Base-by-base conservation (phyloP, 2,888 invertebrate species). In the Liposcelis brunnea region DNA sequence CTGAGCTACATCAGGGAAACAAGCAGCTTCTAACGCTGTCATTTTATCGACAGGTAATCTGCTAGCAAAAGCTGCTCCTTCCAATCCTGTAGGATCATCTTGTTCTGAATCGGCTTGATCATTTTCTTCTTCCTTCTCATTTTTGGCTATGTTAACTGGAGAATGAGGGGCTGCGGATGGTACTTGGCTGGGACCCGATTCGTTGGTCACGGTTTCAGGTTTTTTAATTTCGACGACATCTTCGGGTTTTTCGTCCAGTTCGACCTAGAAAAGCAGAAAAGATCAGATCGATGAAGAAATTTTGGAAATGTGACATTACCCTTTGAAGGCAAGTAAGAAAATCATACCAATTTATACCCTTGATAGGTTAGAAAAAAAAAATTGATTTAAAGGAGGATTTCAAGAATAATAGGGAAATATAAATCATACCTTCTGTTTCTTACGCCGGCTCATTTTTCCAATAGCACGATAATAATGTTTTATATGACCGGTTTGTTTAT, bases 41-140 rank as follows among this genome's bases (percentile, higher is more conserved):
- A 95, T 76, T 63, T 93, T 91, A 60, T 91, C 93, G 62, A 83
- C 86, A 1, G 94, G 93, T 59, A 97, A 68, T 34, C 95, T 75
- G 52, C 91, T 91, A 62, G 94, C 89, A 61, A 90, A 90, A 1
- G 90, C 87, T 37, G 90, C 89, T 33, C 93, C 93, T 67, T 94
- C 93, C 51, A 91, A 68, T 26, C 84, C 68, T 79, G 56, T 31
- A 2, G 69, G 69, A 53, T 71, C 71, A 56, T 70, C 70, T 53
- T 67, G 65, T 50, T 69, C 69, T 45, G 67, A 68, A 47, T 69
- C 69, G 19, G 21, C 19, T 43, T 62, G 61, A 47, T 63, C 64
- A 15, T 60, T 60, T 50, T 64, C 65, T 42, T 60, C 60, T 45
- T 59, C 59, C 45, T 60, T 58, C 40, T 57, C 57, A 19, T 49